Evolutionary conservation across 2,888 invertebrate species (phyloP).

Genomic region (Schizaphis graminum): DNA sequence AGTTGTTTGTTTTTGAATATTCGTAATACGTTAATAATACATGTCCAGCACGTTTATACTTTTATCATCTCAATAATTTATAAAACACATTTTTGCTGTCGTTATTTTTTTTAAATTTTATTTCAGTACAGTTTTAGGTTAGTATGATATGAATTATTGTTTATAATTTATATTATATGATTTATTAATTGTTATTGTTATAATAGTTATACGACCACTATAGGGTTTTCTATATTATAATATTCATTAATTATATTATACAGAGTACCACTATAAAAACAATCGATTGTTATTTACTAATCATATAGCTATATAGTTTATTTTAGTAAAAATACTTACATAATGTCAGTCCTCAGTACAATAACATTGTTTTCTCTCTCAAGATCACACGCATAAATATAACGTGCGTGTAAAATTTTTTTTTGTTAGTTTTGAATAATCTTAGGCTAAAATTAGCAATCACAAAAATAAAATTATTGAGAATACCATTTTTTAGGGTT

Average conservation of each 20-base stretch:
- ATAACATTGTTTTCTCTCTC: neutral
- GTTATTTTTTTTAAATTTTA: neutral
- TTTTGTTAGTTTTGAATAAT: neutral
- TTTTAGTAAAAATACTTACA: neutral
- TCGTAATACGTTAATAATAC: too few species aligned
- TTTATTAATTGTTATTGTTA: neutral
- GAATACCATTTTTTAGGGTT: neutral
- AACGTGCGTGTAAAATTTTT: neutral
- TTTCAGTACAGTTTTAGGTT: neutral
- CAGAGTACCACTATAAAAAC: neutral
- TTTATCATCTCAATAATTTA: neutral
- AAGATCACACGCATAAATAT: neutral
- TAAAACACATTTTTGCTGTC: neutral
- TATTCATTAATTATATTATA: neutral
- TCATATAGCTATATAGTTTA: neutral
- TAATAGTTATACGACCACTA: neutral
- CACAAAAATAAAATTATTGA: neutral
- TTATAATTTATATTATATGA: neutral
- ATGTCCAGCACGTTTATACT: neutral
- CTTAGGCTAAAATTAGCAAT: neutral
- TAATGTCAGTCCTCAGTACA: neutral
- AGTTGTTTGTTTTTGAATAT: neutral
- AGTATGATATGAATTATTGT: neutral
- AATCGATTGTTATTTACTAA: neutral
- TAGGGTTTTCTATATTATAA: neutral